These are phyloP conservation scores for Ceratosolen fusciceps DNA, from an alignment of 1,140 invertebrate species.

Conservation along the genomic window DNA sequence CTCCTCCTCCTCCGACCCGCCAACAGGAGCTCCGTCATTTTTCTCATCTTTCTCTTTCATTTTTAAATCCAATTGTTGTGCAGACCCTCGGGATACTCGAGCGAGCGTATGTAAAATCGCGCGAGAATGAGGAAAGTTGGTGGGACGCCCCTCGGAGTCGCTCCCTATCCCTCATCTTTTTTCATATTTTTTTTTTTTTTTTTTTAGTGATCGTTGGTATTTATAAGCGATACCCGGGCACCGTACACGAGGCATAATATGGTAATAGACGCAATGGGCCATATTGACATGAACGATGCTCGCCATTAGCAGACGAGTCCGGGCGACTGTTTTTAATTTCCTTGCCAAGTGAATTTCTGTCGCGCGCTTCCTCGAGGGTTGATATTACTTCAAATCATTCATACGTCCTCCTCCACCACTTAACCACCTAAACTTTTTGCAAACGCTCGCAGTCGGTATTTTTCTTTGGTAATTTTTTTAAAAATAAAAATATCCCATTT, in stretches of 20 bases:
- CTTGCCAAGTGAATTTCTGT: constrained; percentile 70
- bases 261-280: constrained; percentile 72
- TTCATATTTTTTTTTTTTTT: too few relatives aligned
- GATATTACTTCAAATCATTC: constrained; percentile 71
- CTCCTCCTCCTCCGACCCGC: not conserved
- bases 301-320: constrained; percentile 67
- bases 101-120: not conserved
- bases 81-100: not conserved
- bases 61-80: constrained; percentile 44
- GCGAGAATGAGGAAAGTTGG: constrained; percentile 14
- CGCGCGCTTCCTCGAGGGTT: constrained; percentile 60
- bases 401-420: constrained; percentile 63
- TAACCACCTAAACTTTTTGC: constrained; percentile 17
- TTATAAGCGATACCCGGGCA: constrained; percentile 68
- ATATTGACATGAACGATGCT: constrained; percentile 73
- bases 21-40: constrained; percentile 19
- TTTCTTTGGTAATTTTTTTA: constrained; percentile 26
- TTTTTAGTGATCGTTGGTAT: constrained; percentile 69
- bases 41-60: constrained; percentile 3
- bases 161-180: constrained; percentile 33
- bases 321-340: constrained; percentile 72
- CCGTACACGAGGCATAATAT: constrained; percentile 63
- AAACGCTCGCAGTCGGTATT: constrained; percentile 9
- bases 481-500: constrained; percentile 12
- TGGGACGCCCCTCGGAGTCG: constrained; percentile 52